Evolutionary conservation across 1,140 invertebrate species (phyloP).

Genomic region (Drosophila kanapiae): DNA sequence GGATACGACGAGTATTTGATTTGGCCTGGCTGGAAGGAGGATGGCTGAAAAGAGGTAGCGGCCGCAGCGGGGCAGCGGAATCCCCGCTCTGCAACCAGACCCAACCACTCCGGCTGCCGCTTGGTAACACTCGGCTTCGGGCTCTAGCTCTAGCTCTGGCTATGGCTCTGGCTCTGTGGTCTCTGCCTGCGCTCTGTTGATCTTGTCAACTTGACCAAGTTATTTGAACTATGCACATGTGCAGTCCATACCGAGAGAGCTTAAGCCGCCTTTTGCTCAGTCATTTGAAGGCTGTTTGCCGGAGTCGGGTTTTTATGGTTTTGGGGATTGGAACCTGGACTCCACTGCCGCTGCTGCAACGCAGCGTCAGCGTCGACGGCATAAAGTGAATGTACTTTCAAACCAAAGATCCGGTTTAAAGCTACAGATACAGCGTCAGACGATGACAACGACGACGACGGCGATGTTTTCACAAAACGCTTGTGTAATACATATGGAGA

Average conservation of each 20-base stretch:
- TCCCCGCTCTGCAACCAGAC: conserved; percentile 35
- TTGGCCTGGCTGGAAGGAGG: conserved; percentile 23
- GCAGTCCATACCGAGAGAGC: conserved; percentile 60
- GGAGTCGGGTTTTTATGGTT: conserved; percentile 29
- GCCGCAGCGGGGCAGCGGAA: not conserved
- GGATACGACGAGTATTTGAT: conserved; percentile 65
- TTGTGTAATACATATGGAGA: conserved; percentile 76
- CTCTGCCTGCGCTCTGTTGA: conserved; percentile 53
- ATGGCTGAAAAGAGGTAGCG: not conserved
- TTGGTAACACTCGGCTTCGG: conserved; percentile 63
- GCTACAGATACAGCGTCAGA: conserved; percentile 70
- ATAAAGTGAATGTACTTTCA: conserved; percentile 84
- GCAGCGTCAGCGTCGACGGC: conserved; percentile 47
- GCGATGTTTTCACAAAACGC: conserved; percentile 79
- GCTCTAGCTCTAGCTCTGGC: not conserved
- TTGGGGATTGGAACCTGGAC: conserved; percentile 31
- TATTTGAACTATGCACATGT: conserved; percentile 83
- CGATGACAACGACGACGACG: conserved; percentile 50
- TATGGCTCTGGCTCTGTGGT: conserved; percentile 21
- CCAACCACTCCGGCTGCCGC: conserved; percentile 67
- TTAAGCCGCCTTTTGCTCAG: conserved; percentile 52
- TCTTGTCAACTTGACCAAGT: conserved; percentile 83
- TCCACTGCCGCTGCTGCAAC: conserved; percentile 26
- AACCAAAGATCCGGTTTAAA: conserved; percentile 83
- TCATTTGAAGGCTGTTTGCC: conserved; percentile 81